Percentiles rank a stretch among this genome's conserved stretches.
Conservation (phyloP, 2,888 invertebrate species). For the Ommatoiulus sabulosus region DNA sequence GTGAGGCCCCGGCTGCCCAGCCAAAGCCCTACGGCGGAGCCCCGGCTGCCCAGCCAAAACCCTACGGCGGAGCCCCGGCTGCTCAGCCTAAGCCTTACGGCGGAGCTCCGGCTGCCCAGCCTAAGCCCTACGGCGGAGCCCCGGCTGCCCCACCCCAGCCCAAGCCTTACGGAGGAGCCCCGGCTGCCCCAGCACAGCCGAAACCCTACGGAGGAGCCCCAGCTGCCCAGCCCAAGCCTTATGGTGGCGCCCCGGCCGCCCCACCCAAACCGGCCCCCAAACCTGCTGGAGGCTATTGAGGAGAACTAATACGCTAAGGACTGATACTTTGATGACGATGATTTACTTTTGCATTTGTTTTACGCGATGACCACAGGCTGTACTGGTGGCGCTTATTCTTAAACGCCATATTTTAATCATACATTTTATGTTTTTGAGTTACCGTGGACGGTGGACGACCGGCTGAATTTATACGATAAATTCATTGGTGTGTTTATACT, state of each 20-base stretch:
- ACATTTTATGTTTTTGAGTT: neutral
- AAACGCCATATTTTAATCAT: slow-evolving; percentile 9
- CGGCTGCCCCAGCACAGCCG: neutral
- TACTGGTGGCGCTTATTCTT: neutral
- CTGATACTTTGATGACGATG: neutral
- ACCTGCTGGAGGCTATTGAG: slow-evolving; percentile 4
- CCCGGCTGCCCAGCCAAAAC: no score
- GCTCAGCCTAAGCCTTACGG: no score
- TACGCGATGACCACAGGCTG: neutral
- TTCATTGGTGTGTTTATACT: slow-evolving; percentile 25
- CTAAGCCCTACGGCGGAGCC: neutral
- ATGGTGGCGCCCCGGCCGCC: neutral
- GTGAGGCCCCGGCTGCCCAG: neutral
- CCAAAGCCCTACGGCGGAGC: neutral
- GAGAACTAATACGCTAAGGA: neutral
- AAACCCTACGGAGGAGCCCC: slow-evolving; percentile 8
- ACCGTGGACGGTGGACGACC: slow-evolving; percentile 1
- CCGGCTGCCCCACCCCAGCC: neutral
- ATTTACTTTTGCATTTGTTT: neutral
- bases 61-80: neutral
- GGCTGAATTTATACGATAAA: neutral
- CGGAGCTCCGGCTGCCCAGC: neutral
- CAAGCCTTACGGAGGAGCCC: neutral
- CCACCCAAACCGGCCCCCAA: neutral
- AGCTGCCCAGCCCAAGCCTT: neutral